Evolutionary conservation across 2,888 invertebrate species (phyloP).

Genomic region (Agrotis exclamationis): DNA sequence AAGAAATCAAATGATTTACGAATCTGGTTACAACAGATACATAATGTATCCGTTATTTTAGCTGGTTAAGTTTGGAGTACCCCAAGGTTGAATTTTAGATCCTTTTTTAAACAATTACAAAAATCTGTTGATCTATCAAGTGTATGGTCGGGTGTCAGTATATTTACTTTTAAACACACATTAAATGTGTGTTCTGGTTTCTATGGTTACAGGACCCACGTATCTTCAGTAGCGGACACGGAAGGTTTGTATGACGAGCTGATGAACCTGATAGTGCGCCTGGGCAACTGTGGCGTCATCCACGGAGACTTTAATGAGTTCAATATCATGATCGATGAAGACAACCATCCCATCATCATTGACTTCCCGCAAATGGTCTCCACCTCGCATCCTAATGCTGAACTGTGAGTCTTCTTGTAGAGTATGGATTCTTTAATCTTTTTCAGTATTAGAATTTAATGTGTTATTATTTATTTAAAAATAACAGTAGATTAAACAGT

Average conservation of each 20-base stretch:
- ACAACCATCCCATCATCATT: slow-evolving; percentile 96
- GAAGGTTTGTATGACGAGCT: slow-evolving; percentile 97
- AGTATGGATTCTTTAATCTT: neutral
- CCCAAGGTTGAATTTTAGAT: too few species aligned
- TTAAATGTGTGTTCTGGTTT: too few species aligned
- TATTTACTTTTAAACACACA: too few species aligned
- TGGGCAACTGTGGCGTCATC: slow-evolving; percentile 98
- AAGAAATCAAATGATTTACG: too few species aligned
- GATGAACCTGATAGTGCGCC: slow-evolving; percentile 97
- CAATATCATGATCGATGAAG: slow-evolving; percentile 97
- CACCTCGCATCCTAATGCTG: slow-evolving; percentile 97
- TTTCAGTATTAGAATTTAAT: neutral
- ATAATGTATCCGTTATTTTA: too few species aligned
- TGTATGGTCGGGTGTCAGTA: too few species aligned
- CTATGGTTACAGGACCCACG: slow-evolving; percentile 90
- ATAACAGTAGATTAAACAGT: too few species aligned
- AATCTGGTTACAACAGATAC: too few species aligned
- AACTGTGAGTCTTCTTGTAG: slow-evolving; percentile 91
- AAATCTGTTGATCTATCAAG: too few species aligned
- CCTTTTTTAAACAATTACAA: too few species aligned
- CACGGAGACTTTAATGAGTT: slow-evolving; percentile 99
- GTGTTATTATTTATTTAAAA: too few species aligned
- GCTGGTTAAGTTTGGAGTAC: too few species aligned
- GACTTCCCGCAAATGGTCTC: slow-evolving; percentile 99
- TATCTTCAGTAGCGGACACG: slow-evolving; percentile 92